phyloP scores from a whole-genome alignment of 2,888 invertebrate genomes.

The Idaea straminata region DNA sequence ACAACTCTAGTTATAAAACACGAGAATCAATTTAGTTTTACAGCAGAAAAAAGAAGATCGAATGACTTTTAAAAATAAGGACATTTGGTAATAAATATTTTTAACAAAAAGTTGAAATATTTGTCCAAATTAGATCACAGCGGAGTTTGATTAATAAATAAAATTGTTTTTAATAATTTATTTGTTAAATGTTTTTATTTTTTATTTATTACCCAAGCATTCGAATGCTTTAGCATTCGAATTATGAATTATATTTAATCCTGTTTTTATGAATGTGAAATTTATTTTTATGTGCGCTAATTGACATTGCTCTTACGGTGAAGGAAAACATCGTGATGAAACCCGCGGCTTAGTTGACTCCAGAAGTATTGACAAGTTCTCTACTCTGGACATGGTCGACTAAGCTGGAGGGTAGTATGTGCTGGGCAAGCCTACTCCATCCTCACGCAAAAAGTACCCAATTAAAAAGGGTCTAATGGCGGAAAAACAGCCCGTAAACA shows the following conservation, averaged over 20 bases:
- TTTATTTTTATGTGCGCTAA: too few relatives aligned
- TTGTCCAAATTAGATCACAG: slow-evolving; percentile 7
- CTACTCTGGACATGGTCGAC: too few relatives aligned
- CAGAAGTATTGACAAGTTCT: too few relatives aligned
- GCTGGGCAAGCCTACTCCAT: too few relatives aligned
- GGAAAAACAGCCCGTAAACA: too few relatives aligned
- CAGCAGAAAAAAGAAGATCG: slow-evolving; percentile 18
- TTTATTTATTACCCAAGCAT: too few relatives aligned
- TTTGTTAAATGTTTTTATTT: not conserved
- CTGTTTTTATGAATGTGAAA: not conserved
- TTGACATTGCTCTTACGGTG: too few relatives aligned
- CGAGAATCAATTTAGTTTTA: not conserved
- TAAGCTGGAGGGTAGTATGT: too few relatives aligned
- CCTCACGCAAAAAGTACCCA: too few relatives aligned
- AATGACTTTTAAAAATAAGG: slow-evolving; percentile 5
- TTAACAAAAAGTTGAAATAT: slow-evolving; percentile 5
- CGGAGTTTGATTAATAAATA: not conserved
- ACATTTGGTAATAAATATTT: slow-evolving; percentile 11
- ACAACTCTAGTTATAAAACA: slow-evolving; percentile 1
- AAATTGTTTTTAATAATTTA: not conserved
- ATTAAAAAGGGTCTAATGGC: too few relatives aligned
- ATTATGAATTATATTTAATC: not conserved
- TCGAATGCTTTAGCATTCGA: not conserved
- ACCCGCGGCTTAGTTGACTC: too few relatives aligned
- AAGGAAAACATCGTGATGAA: too few relatives aligned